These are phyloP conservation scores for Campoplex nolae DNA, from an alignment of 2,888 invertebrate genomes.

Conservation along the genomic window DNA sequence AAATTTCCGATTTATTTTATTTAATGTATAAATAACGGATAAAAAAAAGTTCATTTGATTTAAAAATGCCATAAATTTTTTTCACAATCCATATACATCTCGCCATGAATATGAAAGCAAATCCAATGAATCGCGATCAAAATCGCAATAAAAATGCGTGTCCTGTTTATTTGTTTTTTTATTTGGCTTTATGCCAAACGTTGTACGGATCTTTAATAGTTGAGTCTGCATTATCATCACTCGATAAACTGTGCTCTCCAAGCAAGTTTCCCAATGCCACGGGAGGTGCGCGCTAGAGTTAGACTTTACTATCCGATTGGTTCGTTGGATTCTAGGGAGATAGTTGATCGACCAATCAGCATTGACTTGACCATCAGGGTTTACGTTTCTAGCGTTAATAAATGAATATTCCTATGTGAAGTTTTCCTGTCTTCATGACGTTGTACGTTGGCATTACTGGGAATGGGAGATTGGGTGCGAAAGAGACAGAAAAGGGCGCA, in stretches of 20 bases:
- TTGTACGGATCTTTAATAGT: no score
- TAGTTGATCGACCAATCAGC: background rate
- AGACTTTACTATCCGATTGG: background rate
- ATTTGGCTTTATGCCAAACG: background rate
- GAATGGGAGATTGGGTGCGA: background rate
- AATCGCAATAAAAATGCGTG: no score
- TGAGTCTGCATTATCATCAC: slow-evolving; percentile 9
- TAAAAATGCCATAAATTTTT: background rate
- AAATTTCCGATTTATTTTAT: background rate
- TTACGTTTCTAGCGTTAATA: background rate
- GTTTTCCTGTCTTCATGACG: background rate
- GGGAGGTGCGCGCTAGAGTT: background rate
- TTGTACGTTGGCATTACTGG: background rate
- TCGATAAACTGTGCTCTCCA: background rate
- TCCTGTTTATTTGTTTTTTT: background rate
- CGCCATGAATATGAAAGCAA: no score
- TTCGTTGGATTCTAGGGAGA: background rate
- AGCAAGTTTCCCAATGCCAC: background rate
- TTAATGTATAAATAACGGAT: no score
- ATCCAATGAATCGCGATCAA: no score
- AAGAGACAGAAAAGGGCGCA: background rate
- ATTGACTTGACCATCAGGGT: background rate
- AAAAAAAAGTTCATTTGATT: background rate
- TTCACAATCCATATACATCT: no score
- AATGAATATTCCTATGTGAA: slow-evolving; percentile 7